These are phyloP conservation scores for Neomonachus schauinslandi DNA, from an alignment of 2,113 vertebrate genomes.

Conservation along the genomic window DNA sequence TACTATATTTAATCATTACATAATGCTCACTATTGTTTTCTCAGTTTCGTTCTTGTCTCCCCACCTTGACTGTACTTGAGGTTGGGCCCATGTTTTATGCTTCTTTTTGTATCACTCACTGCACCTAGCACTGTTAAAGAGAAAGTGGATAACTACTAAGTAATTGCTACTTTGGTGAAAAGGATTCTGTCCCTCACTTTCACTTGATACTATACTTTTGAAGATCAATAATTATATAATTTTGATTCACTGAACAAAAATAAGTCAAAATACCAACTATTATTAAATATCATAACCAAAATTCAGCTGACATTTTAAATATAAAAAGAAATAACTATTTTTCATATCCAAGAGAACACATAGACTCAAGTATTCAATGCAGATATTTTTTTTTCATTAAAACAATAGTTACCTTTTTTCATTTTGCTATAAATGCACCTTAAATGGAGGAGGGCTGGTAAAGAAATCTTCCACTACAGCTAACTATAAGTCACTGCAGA, in stretches of 20 bases:
- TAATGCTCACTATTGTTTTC: neutral
- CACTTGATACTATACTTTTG: neutral
- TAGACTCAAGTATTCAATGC: neutral
- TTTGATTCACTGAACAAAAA: constrained; percentile 24
- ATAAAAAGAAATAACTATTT: constrained; percentile 28
- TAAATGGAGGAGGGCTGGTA: neutral
- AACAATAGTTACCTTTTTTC: neutral
- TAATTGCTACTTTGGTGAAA: neutral
- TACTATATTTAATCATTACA: too few relatives aligned
- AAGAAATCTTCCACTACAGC: neutral
- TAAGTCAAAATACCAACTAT: constrained; percentile 14
- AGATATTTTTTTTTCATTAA: constrained; percentile 17
- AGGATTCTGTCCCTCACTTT: neutral
- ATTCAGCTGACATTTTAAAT: constrained; percentile 35
- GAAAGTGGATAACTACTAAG: neutral
- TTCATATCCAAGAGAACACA: neutral
- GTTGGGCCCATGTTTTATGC: neutral
- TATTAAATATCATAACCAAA: neutral
- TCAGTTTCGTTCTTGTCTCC: neutral
- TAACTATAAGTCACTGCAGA: neutral
- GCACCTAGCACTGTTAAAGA: neutral
- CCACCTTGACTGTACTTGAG: neutral
- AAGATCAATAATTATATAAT: neutral
- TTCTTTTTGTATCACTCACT: neutral
- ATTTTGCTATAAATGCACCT: neutral